Evolutionary conservation across 2,113 vertebrate genomes (phyloP).

Genomic region (Ctenodactylus gundi): DNA sequence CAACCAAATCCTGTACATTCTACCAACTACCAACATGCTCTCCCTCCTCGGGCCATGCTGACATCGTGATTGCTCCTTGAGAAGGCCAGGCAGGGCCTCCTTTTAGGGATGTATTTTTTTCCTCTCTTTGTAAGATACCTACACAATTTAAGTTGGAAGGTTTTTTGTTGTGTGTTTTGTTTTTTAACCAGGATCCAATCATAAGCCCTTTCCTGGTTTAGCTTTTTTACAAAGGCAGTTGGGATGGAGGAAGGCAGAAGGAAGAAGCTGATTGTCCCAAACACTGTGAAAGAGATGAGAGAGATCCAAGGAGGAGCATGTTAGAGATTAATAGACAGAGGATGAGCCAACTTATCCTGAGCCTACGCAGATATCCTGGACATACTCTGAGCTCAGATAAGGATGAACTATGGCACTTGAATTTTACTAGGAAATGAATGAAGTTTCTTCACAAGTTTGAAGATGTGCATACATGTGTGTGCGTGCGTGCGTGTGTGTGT

Average conservation of each 20-base stretch:
- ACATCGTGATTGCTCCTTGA: not conserved
- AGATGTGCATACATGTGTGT: fast-evolving
- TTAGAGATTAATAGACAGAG: not conserved
- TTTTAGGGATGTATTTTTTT: not conserved
- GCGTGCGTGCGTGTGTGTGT: too few relatives aligned
- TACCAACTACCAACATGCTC: not conserved
- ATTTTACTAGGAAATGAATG: not conserved
- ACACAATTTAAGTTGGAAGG: not conserved
- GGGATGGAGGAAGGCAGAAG: not conserved
- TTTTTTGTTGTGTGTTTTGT: not conserved
- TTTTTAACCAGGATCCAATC: not conserved
- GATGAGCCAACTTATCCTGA: not conserved
- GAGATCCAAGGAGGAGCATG: not conserved
- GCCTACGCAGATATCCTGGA: not conserved
- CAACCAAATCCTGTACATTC: not conserved
- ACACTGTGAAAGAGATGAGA: not conserved
- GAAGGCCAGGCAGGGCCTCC: not conserved
- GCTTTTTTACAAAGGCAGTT: not conserved
- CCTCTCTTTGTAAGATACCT: not conserved
- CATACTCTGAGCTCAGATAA: not conserved
- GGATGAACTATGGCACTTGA: not conserved
- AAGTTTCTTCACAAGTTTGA: not conserved
- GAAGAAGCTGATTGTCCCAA: not conserved
- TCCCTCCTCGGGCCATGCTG: not conserved
- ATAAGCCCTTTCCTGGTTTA: not conserved